These are phyloP conservation scores for Enchytraeus crypticus DNA, from an alignment of 2,888 invertebrate species.

Conservation along the genomic window DNA sequence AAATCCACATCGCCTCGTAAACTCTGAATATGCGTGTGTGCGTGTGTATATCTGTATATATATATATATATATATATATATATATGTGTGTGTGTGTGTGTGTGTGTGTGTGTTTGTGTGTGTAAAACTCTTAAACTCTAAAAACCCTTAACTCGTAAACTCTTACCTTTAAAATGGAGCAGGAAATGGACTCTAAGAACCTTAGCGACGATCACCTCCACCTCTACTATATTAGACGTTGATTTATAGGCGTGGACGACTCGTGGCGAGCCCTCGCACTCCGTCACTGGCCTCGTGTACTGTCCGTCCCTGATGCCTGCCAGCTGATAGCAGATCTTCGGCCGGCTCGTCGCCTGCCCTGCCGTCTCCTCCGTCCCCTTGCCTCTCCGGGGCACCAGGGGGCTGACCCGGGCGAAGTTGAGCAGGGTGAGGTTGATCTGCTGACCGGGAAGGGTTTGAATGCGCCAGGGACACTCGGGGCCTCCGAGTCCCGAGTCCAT, in stretches of 20 bases:
- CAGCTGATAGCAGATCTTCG: constrained; percentile 15
- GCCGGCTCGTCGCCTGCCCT: background rate
- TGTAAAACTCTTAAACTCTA: background rate
- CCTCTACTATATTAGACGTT: background rate
- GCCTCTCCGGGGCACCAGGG: background rate
- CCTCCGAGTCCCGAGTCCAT: constrained; percentile 9
- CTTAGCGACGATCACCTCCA: constrained; percentile 7
- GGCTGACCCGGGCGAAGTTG: constrained; percentile 7
- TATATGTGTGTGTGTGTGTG: background rate
- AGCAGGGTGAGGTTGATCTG: constrained; percentile 12
- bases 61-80: background rate
- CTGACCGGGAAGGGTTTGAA: constrained; percentile 5
- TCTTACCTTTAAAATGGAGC: constrained; percentile 11
- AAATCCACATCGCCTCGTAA: no score
- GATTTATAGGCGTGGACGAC: constrained; percentile 9
- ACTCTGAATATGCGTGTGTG: background rate
- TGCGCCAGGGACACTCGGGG: constrained; percentile 8
- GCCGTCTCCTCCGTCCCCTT: background rate
- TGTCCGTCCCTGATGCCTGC: constrained; percentile 10
- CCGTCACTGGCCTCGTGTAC: constrained; percentile 3
- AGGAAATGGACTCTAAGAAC: constrained; percentile 4
- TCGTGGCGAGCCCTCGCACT: constrained; percentile 16
- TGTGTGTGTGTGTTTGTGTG: background rate
- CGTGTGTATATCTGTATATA: background rate
- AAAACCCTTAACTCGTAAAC: no score